Base-by-base conservation (phyloP, 92 coral and sea anemone genomes). In the Heliopora coerulea region DNA sequence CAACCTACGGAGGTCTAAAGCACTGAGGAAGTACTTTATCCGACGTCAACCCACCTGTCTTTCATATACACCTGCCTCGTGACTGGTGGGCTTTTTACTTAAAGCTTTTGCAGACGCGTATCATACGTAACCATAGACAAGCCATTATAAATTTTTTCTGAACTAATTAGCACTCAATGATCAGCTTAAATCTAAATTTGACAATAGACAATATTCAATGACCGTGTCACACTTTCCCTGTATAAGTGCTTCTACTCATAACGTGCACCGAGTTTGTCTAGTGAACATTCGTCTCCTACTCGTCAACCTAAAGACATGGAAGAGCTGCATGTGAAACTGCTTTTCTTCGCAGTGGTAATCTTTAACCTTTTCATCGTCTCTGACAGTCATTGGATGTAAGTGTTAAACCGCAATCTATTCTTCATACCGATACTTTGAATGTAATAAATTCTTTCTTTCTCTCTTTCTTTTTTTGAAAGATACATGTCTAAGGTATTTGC, bases 401-500 rank as follows among this genome's bases (percentile, higher is more conserved):
- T 48, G 25, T 12, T 3, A 58, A 58, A 58, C 10, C 10, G 29
- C 24, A 54, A 12, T 54, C 37, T 54, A 54, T 54, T 3, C 8
- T 20, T 10, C 63, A 58, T 58, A 0, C 19, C 37, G 15, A 14
- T 19, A 33, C 33, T 58, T 56, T 21, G 3, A 11, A 46, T 46
- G n/a, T 3, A 18, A 27, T 18, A 63, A 2, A 35, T 20, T 21
- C 21, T 65, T 27, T 32, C 56, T 40, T 24, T 65, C 54, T 40
- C 27, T 33, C 27, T 44, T 60, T 66, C 61, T 69, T 14, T 27
- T 25, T n/a, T 73, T 68, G n/a, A 0, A 64, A 95, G 99, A 96
- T 95, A 89, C 30, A 95, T 95, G 91, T 95, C 99, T 0, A 88
- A 95, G 70, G 91, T 95, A 56, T 95, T 75, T 54, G 99, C 99